Evolutionary conservation across 2,888 invertebrate species (phyloP).

Genomic region (Coleophora deauratella): DNA sequence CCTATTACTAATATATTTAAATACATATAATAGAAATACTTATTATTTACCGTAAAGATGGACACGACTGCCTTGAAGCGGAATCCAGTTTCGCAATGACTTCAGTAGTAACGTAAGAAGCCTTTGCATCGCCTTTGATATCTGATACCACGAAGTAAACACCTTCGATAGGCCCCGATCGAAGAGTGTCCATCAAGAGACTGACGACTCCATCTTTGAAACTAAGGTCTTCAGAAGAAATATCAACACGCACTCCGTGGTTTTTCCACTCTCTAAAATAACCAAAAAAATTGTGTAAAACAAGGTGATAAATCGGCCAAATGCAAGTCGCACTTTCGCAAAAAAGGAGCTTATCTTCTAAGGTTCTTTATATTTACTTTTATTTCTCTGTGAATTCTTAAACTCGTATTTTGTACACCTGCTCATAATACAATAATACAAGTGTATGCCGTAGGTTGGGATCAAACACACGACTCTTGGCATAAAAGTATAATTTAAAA

Average conservation of each 20-base stretch:
- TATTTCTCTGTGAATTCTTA: no score
- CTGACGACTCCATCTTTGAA: slow-evolving; percentile 2
- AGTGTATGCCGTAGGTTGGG: no score
- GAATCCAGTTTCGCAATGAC: slow-evolving; percentile 17
- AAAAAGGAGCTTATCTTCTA: no score
- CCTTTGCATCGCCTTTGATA: background rate
- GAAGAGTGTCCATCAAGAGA: slow-evolving; percentile 8
- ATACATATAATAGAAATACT: no score
- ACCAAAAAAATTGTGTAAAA: background rate
- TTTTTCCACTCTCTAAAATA: slow-evolving; percentile 14
- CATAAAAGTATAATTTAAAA: no score
- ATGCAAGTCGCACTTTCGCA: background rate
- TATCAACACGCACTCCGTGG: slow-evolving; percentile 10
- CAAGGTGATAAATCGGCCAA: background rate
- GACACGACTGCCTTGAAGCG: slow-evolving; percentile 15
- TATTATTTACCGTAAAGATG: slow-evolving; percentile 18
- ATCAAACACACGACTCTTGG: no score
- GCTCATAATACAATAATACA: no score
- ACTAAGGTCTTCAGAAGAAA: slow-evolving; percentile 10
- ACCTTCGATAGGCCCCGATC: slow-evolving; percentile 11
- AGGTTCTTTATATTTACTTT: no score
- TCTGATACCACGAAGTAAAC: slow-evolving; percentile 13
- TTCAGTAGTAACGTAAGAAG: background rate
- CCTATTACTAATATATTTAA: no score
- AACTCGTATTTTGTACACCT: no score